Base-by-base conservation (phyloP, 2,113 vertebrate genomes). In the Henicopernis longicauda region DNA sequence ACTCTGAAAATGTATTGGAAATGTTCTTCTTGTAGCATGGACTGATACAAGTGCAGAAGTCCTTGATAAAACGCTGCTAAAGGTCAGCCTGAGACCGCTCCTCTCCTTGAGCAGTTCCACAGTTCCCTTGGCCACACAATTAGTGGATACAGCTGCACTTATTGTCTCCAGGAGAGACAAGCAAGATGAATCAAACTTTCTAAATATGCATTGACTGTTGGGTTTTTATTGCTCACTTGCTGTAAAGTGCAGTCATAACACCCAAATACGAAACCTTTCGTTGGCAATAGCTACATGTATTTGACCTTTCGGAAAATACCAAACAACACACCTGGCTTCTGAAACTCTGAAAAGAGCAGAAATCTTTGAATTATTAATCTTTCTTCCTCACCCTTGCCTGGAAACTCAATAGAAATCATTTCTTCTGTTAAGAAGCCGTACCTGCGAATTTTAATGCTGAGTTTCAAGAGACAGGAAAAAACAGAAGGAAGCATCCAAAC, bases 241-340 rank as follows among this genome's bases (percentile, higher is more conserved):
- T 89, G 42, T 63, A 54, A 90, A 93, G 63, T 74, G 23, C 79
- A 94, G 32, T 44, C 57, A 8, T 44, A 93, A 86, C 31, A 78
- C 36, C 14, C 34, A 71, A 86, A 88, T 62, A 52, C 2, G 11
- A 82, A 93, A 65, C 57, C 15, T 76, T 92, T 67, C 36, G 40
- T 27, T 69, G 44, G 54, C 74, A 86, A 49, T 94, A 72, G 61
- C n/a, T 72, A 54, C 10, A n/a, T 11, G 47, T 5, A 29, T 88
- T 82, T 93, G 85, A 94, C 88, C 16, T 92, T 96, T 90, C 25
- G 8, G 57, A 96, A 95, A 96, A 93, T 87, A 93, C n/a, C 47
- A 69, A 19, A 47, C 40, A 49, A 27, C 21, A 61, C 40, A 92
- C 19, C 55, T 90, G 70, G 36, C 50, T 91, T 87, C 80, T 70